These are phyloP conservation scores for Lophura nycthemera DNA, from an alignment of 2,113 vertebrate genomes.

Conservation along the genomic window DNA sequence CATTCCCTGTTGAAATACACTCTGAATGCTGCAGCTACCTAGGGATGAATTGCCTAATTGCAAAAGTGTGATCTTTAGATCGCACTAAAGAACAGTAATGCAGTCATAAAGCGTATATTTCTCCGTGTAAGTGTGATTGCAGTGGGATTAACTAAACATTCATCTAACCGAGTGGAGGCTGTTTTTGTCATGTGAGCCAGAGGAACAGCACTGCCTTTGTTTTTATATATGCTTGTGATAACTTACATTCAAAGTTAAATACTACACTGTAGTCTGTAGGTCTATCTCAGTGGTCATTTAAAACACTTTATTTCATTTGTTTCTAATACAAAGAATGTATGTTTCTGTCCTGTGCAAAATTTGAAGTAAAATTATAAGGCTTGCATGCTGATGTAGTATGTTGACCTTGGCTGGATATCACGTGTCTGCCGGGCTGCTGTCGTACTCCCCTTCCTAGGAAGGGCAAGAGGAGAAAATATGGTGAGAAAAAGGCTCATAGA, in stretches of 20 bases:
- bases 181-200: neutral
- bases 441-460: neutral
- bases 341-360: neutral
- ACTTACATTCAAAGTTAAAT: neutral
- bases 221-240: neutral
- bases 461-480: neutral
- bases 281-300: neutral
- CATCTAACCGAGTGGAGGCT: neutral
- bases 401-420: neutral
- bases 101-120: neutral
- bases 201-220: neutral
- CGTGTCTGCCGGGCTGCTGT: neutral
- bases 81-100: neutral
- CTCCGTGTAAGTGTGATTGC: neutral
- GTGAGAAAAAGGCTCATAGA: neutral
- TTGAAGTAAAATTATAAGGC: neutral
- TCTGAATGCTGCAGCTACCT: neutral
- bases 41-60: neutral
- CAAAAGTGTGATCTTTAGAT: neutral
- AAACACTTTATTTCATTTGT: neutral
- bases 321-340: neutral
- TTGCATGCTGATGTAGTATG: neutral
- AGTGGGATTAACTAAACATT: neutral
- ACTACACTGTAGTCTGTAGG: neutral
- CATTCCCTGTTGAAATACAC: neutral